Evolutionary conservation across 2,888 invertebrate species (phyloP).

Genomic region (Antheraea yamamai): DNA sequence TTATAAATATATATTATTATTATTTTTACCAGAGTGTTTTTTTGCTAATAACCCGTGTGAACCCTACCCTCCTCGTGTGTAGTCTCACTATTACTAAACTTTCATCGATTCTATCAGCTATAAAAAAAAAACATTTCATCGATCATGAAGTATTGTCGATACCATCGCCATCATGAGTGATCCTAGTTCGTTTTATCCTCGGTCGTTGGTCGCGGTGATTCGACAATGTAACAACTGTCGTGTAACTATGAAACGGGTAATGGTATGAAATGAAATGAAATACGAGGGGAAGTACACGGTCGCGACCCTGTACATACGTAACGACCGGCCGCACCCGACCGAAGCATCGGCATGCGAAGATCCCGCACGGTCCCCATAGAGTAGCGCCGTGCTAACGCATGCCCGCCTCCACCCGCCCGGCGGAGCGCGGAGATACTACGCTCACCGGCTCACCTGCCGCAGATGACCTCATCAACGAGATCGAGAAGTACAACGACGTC

Average conservation of each 20-base stretch:
- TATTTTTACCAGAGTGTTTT: conserved; percentile 79
- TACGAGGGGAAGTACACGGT: conserved; percentile 35
- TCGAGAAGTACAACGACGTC: conserved; percentile 95
- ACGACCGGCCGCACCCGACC: conserved; percentile 36
- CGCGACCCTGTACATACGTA: conserved; percentile 48
- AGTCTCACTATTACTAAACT: conserved; percentile 47
- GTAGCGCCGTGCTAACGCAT: conserved; percentile 56
- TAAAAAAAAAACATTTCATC: conserved; percentile 40
- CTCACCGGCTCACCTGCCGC: conserved; percentile 65
- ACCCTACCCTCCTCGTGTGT: conserved; percentile 40
- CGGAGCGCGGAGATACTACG: conserved; percentile 29
- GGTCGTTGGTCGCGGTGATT: conserved; percentile 2
- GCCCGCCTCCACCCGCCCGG: conserved; percentile 34
- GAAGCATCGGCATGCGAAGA: conserved; percentile 63
- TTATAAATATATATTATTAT: conserved; percentile 82
- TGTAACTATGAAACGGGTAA: not conserved
- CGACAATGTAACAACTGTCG: not conserved
- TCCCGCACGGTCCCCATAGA: conserved; percentile 46
- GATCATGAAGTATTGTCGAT: conserved; percentile 35
- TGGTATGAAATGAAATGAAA: conserved; percentile 1
- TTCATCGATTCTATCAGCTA: conserved; percentile 78
- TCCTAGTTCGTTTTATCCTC: conserved; percentile 17
- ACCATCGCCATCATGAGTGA: conserved; percentile 38
- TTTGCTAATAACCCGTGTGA: conserved; percentile 70
- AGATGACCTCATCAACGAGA: conserved; percentile 93